phyloP scores from a whole-genome alignment of 2,113 vertebrate species.

The Pagrus major region DNA sequence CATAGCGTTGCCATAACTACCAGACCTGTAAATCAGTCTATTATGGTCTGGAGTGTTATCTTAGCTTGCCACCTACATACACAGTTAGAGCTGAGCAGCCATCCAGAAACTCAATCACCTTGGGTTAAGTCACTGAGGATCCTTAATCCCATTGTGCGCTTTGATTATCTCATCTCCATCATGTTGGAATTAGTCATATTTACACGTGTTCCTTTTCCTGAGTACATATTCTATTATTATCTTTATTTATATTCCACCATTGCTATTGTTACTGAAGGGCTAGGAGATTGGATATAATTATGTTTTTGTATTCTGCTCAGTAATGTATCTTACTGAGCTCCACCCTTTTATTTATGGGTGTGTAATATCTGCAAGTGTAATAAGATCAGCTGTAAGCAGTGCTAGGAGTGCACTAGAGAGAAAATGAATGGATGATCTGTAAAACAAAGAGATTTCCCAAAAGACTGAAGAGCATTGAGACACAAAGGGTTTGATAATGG shows the following conservation, averaged over 20 bases:
- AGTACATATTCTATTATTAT: not conserved
- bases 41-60: constrained; percentile 44
- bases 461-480: constrained; percentile 13
- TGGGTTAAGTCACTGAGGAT: constrained; percentile 24
- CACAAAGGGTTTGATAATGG: constrained; percentile 17
- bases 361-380: not conserved
- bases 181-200: constrained; percentile 29
- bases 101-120: constrained; percentile 39
- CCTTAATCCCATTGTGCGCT: constrained; percentile 30
- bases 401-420: not conserved
- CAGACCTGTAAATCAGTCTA: constrained; percentile 52
- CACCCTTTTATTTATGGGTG: not conserved
- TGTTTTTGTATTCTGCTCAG: not conserved
- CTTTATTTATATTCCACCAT: not conserved
- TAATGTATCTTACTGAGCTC: not conserved
- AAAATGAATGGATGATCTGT: constrained; percentile 2
- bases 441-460: constrained; percentile 15
- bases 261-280: not conserved
- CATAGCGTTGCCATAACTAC: constrained; percentile 44
- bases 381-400: not conserved
- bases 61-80: constrained; percentile 10
- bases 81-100: constrained; percentile 9
- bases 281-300: constrained; percentile 28
- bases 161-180: constrained; percentile 19
- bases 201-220: not conserved